These are phyloP conservation scores for Nettapus auritus DNA, from an alignment of 2,113 vertebrate genomes.

Conservation along the genomic window DNA sequence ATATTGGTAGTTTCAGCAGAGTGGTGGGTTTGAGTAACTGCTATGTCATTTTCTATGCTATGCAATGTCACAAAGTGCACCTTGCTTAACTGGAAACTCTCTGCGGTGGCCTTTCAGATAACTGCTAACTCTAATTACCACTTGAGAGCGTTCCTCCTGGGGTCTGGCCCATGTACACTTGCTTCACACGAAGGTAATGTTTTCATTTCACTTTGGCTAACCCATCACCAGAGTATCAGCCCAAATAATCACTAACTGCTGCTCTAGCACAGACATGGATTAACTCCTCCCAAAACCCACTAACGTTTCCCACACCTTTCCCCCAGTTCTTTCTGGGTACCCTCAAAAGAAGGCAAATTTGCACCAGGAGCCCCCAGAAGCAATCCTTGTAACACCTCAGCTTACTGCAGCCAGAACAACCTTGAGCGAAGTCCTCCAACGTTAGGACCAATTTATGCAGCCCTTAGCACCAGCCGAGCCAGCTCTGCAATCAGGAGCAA, in stretches of 20 bases:
- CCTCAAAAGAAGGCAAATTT: background rate
- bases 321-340: background rate
- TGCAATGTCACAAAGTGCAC: background rate
- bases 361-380: background rate
- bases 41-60: background rate
- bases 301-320: background rate
- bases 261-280: background rate
- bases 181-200: background rate
- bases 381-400: background rate
- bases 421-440: background rate
- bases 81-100: background rate
- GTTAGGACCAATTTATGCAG: background rate
- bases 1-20: background rate
- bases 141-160: background rate
- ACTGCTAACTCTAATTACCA: background rate
- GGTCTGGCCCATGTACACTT: rapidly evolving
- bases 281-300: background rate
- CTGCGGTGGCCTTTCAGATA: background rate
- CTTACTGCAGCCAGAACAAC: background rate
- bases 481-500: background rate
- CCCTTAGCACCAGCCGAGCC: background rate
- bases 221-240: background rate
- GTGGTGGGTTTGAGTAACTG: background rate
- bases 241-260: background rate
- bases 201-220: background rate